Evolutionary conservation across 2,888 invertebrate genomes (phyloP).

Genomic region (Siphonodentalium dalli): DNA sequence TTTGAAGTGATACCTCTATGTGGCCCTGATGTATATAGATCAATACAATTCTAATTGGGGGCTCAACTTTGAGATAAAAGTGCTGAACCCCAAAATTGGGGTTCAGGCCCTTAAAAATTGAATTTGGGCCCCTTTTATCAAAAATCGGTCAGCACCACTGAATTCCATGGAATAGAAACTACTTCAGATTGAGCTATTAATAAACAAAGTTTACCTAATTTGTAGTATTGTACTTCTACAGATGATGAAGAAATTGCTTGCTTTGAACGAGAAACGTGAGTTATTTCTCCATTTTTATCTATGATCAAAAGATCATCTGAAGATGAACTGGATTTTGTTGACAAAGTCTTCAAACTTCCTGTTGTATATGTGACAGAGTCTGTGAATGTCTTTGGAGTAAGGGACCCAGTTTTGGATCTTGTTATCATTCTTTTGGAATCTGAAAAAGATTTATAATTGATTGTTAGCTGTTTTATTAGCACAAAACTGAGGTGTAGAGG

Average conservation of each 20-base stretch:
- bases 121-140: too few relatives aligned
- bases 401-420: slow-evolving; percentile 79
- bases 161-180: too few relatives aligned
- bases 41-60: too few relatives aligned
- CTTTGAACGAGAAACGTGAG: slow-evolving; percentile 49
- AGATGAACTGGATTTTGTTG: slow-evolving; percentile 26
- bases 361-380: slow-evolving; percentile 65
- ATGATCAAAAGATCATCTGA: slow-evolving; percentile 60
- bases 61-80: too few relatives aligned
- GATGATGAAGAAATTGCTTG: slow-evolving; percentile 32
- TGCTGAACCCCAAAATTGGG: too few relatives aligned
- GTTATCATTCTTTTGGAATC: slow-evolving; percentile 72
- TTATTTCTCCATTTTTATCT: slow-evolving; percentile 64
- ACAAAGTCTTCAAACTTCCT: slow-evolving; percentile 37
- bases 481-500: too few relatives aligned
- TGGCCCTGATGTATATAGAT: too few relatives aligned
- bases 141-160: too few relatives aligned
- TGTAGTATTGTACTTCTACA: slow-evolving; percentile 44
- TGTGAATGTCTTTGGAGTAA: slow-evolving; percentile 72
- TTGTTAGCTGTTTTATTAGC: too few relatives aligned
- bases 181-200: too few relatives aligned
- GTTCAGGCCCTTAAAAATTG: too few relatives aligned
- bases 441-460: slow-evolving; percentile 2
- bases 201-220: slow-evolving; percentile 40
- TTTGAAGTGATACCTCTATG: too few relatives aligned